These are phyloP conservation scores for Vidua macroura DNA, from an alignment of 2,113 vertebrate species.

Conservation along the genomic window DNA sequence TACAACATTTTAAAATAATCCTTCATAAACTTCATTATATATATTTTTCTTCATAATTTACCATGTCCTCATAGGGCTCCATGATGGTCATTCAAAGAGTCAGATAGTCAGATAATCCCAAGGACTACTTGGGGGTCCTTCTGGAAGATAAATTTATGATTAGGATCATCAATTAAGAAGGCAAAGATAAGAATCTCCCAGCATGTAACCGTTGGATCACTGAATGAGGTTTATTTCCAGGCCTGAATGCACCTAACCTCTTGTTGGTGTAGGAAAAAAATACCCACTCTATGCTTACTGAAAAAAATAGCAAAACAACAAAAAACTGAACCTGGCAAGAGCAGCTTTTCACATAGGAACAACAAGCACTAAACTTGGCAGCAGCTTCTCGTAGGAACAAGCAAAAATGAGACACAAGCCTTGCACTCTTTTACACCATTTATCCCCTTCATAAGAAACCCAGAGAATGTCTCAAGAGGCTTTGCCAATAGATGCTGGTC, in stretches of 20 bases:
- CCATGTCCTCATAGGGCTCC: neutral
- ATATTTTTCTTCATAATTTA: neutral
- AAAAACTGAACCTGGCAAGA: neutral
- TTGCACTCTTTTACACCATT: neutral
- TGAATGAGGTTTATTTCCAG: neutral
- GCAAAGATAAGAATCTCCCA: neutral
- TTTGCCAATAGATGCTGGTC: conserved; percentile 8
- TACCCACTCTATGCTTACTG: neutral
- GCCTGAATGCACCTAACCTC: neutral
- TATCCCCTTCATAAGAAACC: neutral
- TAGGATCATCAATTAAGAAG: neutral
- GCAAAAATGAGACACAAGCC: neutral
- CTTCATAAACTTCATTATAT: neutral
- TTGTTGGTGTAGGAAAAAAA: neutral
- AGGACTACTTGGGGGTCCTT: neutral
- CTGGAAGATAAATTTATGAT: neutral
- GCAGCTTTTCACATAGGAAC: neutral
- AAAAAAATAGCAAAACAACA: neutral
- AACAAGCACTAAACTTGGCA: conserved; percentile 3
- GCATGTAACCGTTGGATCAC: neutral
- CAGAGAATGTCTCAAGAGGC: neutral
- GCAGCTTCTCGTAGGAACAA: neutral
- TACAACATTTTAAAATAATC: neutral
- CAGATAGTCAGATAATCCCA: neutral
- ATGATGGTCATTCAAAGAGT: neutral